Conservation (phyloP, 2,797 vertebrate species). For the Melanotaenia parkinsoni region DNA sequence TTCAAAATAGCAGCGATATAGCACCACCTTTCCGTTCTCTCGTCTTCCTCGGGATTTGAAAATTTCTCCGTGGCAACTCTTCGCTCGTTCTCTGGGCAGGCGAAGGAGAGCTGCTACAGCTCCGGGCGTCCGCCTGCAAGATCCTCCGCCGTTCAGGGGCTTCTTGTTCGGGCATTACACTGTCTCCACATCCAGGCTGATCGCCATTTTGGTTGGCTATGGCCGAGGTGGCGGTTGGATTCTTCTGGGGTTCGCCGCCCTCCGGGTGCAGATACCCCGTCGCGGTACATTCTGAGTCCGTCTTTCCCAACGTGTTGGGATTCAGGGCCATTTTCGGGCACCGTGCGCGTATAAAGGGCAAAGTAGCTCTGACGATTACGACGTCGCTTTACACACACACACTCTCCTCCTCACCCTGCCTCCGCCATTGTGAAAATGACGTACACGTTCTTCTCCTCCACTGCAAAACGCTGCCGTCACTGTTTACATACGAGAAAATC, state of each 20-base stretch:
- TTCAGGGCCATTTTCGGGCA: slow-evolving; percentile 85
- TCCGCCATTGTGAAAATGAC: slow-evolving; percentile 90
- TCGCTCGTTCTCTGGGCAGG: slow-evolving; percentile 72
- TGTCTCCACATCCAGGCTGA: slow-evolving; percentile 85
- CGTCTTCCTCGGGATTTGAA: slow-evolving; percentile 86
- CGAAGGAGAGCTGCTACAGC: slow-evolving; percentile 72
- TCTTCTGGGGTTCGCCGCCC: slow-evolving; percentile 77
- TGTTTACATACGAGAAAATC: slow-evolving; percentile 80
- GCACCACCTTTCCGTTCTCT: slow-evolving; percentile 85
- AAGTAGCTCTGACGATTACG: slow-evolving; percentile 73
- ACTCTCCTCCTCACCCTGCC: slow-evolving; percentile 84
- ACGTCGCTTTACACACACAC: slow-evolving; percentile 79
- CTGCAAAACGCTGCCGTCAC: slow-evolving; percentile 85
- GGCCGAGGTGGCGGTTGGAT: slow-evolving; percentile 83
- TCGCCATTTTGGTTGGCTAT: slow-evolving; percentile 88
- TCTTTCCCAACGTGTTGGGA: slow-evolving; percentile 75
- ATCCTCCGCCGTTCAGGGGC: slow-evolving; percentile 80
- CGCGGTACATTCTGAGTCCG: slow-evolving; percentile 69
- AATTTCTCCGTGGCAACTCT: slow-evolving; percentile 81
- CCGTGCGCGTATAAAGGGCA: slow-evolving; percentile 70
- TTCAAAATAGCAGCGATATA: slow-evolving; percentile 70
- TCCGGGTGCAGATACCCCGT: slow-evolving; percentile 61
- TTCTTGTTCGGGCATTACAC: slow-evolving; percentile 84
- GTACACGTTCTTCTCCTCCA: slow-evolving; percentile 86
- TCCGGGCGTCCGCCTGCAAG: slow-evolving; percentile 70